Conservation (phyloP, 2,888 invertebrate genomes). For the Morpho deidamia region DNA sequence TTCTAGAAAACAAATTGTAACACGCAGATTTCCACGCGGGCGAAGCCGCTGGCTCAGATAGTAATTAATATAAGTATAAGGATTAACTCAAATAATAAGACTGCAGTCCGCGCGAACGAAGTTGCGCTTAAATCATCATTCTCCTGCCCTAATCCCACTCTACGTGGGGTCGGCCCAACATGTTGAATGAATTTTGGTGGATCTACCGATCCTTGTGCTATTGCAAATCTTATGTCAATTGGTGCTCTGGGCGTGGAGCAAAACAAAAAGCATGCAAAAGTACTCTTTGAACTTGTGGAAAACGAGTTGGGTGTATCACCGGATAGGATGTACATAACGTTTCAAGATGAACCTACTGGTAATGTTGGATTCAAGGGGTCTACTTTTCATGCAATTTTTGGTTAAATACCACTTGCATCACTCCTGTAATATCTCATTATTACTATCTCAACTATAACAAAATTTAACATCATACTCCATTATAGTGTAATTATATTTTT, state of each 20-base stretch:
- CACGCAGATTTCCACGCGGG: too few species aligned
- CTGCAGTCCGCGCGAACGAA: too few species aligned
- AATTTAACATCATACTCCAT: too few species aligned
- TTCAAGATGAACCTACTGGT: constrained; percentile 75
- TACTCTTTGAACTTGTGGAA: constrained; percentile 76
- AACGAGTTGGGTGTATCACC: constrained; percentile 77
- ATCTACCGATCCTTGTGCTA: constrained; percentile 80
- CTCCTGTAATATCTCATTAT: neutral
- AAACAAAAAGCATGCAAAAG: constrained; percentile 82
- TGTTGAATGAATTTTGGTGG: constrained; percentile 76
- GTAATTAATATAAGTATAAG: too few species aligned
- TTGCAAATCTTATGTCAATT: constrained; percentile 81
- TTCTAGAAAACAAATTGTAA: too few species aligned
- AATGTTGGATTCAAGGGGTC: constrained; percentile 82
- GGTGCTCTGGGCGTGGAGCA: constrained; percentile 81
- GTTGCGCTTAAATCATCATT: too few species aligned
- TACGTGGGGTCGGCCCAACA: too few species aligned
- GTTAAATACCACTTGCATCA: constrained; percentile 34
- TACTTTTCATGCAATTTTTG: constrained; percentile 81
- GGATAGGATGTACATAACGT: constrained; percentile 82
- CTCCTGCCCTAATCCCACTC: too few species aligned
- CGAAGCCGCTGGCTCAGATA: too few species aligned
- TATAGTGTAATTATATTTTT: too few species aligned
- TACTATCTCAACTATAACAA: too few species aligned
- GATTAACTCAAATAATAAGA: too few species aligned